A percentile compares a stretch with the other conserved stretches of the same genome.
These are phyloP conservation scores for Andrena dorsata DNA, from an alignment of 2,888 invertebrate species.

Conservation along the genomic window DNA sequence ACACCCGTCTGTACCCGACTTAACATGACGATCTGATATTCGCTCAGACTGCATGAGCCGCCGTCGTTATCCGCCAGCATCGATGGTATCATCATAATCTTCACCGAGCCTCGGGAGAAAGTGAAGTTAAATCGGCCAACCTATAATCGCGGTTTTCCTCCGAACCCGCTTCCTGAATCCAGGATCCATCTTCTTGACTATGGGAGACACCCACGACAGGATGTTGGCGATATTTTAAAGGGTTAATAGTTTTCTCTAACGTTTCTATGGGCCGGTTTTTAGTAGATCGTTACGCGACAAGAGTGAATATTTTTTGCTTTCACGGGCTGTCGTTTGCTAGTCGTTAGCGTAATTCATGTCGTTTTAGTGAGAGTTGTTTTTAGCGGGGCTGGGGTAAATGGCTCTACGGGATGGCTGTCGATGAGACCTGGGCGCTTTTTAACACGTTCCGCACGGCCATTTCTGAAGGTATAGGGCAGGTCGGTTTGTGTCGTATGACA, in stretches of 20 bases:
- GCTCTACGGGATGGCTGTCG: not conserved
- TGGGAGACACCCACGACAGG: not conserved
- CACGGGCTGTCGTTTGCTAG: not conserved
- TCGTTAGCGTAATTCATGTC: not conserved
- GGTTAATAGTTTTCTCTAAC: not conserved
- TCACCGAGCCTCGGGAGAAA: conserved; percentile 44
- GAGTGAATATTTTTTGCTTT: not conserved
- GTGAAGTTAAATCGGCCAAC: conserved; percentile 40
- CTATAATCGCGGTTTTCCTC: conserved; percentile 34
- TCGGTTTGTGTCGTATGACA: too few species aligned
- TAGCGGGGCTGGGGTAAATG: not conserved
- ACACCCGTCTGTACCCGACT: too few species aligned
- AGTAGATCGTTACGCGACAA: not conserved
- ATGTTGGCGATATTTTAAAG: not conserved
- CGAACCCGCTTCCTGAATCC: conserved; percentile 43
- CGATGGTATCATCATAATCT: conserved; percentile 4
- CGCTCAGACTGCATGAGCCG: not conserved
- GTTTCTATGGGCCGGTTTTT: not conserved
- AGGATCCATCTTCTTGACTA: not conserved
- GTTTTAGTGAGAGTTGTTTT: not conserved
- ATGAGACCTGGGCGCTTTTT: not conserved
- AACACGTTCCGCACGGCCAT: too few species aligned
- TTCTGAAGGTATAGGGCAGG: too few species aligned
- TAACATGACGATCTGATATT: conserved; percentile 9
- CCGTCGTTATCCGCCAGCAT: not conserved